Base-by-base conservation (phyloP, 2,113 vertebrate species). In the Salvelinus fontinalis region DNA sequence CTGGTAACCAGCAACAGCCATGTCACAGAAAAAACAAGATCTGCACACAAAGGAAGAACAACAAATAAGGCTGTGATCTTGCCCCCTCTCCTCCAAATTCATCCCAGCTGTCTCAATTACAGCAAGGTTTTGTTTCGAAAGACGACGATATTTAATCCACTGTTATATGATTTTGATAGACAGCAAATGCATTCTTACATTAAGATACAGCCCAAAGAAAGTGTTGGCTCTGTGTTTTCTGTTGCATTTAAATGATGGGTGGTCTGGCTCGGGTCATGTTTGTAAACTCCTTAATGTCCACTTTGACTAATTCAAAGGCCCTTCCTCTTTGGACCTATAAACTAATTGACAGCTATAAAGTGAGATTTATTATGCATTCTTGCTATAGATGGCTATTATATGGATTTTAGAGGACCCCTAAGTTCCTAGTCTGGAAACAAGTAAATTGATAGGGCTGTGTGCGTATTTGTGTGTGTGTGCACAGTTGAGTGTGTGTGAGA, bases 151-250 rank as follows among this genome's bases (percentile, higher is more conserved):
- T 73, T 84, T 75, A 75, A 81, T 72, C 34, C 78, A 48, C 26
- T 76, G 67, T 78, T 81, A 78, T 82, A 57, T 64, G 74, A 77
- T 59, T 77, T 62, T 75, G 84, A 83, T 78, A 76, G 80, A 81
- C 24, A 67, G 74, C 68, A 83, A 78, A 84, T 71, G 68, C 76
- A 79, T 71, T 70, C 64, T 73, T 49, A 60, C 68, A 51, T 79
- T 77, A 78, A 75, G 78, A 69, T 83, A 74, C 0, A 65, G 75
- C 44, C 49, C 76, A 1, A 57, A 51, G 64, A 57, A 70, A 67
- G 69, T 6, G 27, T 54, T 0, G 7, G 39, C 64, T 74, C 67
- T 20, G 18, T 26, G 65, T 29, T 27, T 60, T 66, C 75, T 1
- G 76, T 27, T 72, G 13, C 48, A 39, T 75, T 66, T 24, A 74